Base-by-base conservation (phyloP, 2,797 vertebrate species). In the Rhinogobio ventralis region DNA sequence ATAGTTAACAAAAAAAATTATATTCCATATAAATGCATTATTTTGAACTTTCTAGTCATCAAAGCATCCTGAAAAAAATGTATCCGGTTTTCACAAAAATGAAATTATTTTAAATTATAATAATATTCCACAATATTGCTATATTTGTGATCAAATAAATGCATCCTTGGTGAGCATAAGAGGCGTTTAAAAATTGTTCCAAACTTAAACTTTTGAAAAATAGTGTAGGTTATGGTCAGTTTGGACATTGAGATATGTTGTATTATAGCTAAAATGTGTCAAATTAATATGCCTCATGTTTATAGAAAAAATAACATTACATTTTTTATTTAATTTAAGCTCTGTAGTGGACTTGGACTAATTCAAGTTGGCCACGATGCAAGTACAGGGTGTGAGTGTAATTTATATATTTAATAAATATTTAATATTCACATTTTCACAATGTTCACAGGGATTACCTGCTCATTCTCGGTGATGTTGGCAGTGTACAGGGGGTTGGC, bases 401-500 rank as follows among this genome's bases (percentile, higher is more conserved):
- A 20, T 49, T 15, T 15, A 17, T 49, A 49, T 49, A 49, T 5
- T 49, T 46, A 46, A 51, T 19, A 51, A 49, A 49, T 49, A 49
- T 49, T 14, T 19, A 53, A 53, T 19, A 19, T 53, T 53, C 17
- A 53, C 51, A 20, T 53, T 19, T 51, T 51, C 17, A 42, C 39
- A 42, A 2, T 42, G 39, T 30, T 17, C 3, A 5, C 30, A n/a
- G n/a, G n/a, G n/a, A n/a, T 86, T 89, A 96, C 96, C 94, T 94
- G 91, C 14, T 95, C 90, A 7, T 91, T 89, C 84, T 95, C 93
- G 8, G 95, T 96, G 85, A 96, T 80, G 30, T 95, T 96, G 87
- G 92, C 93, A 0, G 86, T 94, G 90, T 96, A 97, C 81, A 93
- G 46, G 0, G 96, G 95, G 80, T 93, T 96, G 89, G 92, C 90